Evolutionary conservation across 2,113 vertebrate species (phyloP), one percentile per base, ranked within the genome.

Genomic region (Casuarius casuarius): DNA sequence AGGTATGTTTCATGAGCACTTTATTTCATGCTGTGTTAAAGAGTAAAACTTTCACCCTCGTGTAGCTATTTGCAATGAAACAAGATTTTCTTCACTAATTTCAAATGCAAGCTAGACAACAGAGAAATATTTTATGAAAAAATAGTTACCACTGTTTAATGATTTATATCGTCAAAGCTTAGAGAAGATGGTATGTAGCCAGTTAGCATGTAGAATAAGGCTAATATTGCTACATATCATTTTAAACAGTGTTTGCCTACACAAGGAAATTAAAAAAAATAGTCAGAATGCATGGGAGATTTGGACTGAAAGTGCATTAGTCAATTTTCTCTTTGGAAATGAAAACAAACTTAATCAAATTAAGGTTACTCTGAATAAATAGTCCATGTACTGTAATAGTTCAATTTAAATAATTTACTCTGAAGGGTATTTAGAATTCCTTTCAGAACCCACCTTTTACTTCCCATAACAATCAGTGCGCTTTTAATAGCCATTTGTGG

Each of bases 401-500:
- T 81, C 4, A 42, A n/a, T 90, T 83, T 86, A 86, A 92, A 84
- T 94, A 59, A 71, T 74, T 17, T 63, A 4, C 33, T 59, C 67
- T 42, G 31, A 67, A 54, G 21, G 28, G 17, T 59, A 81, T 81
- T 92, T 84, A 87, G 31, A 90, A 90, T 76, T 94, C 56, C 74
- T 93, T 79, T 82, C 48, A 90, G 85, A 94, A 88, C 49, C 87
- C 31, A 42, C 25, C 87, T 88, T 79, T 67, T 85, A 52, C 10
- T 40, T 93, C 49, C 67, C 59, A 71, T 84, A 93, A 86, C 46
- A 65, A 87, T 68, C 86, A 71, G 17, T 52, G 56, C 16, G 19
- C 56, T 84, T 95, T 77, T 70, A 93, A 76, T 54, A 73, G 44
- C 28, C 12, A 74, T 75, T 77, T 40, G 33, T 84, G 56, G 49